These are phyloP conservation scores for Zenarchopterus dispar DNA, from an alignment of 2,797 vertebrate species.

Conservation along the genomic window DNA sequence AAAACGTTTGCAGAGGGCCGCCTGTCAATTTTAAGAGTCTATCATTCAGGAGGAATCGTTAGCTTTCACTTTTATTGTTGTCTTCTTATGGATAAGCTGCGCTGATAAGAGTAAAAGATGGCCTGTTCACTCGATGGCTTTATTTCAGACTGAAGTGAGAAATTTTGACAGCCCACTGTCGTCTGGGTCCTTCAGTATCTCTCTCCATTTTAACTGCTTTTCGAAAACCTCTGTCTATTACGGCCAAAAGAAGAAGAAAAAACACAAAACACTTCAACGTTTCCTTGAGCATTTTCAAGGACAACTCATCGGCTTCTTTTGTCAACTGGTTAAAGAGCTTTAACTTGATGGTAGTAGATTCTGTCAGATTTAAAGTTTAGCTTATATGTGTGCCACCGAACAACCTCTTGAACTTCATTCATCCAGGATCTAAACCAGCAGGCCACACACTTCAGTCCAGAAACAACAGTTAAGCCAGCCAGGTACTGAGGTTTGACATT, in stretches of 20 bases:
- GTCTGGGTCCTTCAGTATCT: constrained; percentile 14
- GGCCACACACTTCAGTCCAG: not conserved
- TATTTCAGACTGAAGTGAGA: constrained; percentile 21
- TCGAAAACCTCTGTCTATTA: constrained; percentile 14
- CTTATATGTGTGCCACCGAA: not conserved
- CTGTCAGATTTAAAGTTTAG: constrained; percentile 5
- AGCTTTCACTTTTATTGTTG: constrained; percentile 31
- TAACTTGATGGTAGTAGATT: constrained; percentile 8
- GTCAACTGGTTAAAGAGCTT: constrained; percentile 17
- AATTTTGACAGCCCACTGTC: constrained; percentile 14
- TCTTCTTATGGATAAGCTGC: constrained; percentile 48
- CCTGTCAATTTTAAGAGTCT: constrained; percentile 35
- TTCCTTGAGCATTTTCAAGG: too few relatives aligned
- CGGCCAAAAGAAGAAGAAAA: not conserved
- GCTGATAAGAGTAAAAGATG: constrained; percentile 26
- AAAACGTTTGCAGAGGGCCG: constrained; percentile 13
- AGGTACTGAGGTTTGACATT: constrained; percentile 10
- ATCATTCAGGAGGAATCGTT: constrained; percentile 49
- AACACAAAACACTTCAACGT: too few relatives aligned
- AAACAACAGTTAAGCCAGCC: not conserved
- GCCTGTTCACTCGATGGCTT: constrained; percentile 19
- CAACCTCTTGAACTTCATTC: too few relatives aligned
- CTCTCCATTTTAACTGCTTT: constrained; percentile 18
- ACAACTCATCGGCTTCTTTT: not conserved
- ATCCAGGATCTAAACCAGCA: constrained; percentile 4